Evolutionary conservation across 2,888 invertebrate genomes (phyloP).

Genomic region (Amphipyra tragopoginis): DNA sequence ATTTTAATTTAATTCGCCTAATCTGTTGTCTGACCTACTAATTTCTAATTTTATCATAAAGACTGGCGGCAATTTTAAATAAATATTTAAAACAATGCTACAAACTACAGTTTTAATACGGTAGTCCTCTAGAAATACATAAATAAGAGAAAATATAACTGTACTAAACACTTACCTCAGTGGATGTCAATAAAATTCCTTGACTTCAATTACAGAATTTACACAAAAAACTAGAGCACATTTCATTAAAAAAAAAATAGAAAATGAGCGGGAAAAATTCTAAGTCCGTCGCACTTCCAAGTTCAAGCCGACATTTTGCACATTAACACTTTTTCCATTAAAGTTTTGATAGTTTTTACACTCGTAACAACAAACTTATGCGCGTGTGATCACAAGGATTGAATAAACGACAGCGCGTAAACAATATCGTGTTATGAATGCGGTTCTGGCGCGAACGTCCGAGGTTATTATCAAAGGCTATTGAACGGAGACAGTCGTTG

Average conservation of each 20-base stretch:
- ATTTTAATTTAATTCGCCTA: too few relatives aligned
- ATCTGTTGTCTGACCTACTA: too few relatives aligned
- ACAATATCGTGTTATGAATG: constrained; percentile 71
- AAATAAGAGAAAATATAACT: too few relatives aligned
- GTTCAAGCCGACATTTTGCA: constrained; percentile 36
- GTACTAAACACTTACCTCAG: constrained; percentile 27
- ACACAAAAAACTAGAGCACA: constrained; percentile 24
- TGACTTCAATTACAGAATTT: constrained; percentile 19
- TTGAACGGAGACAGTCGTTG: constrained; percentile 64
- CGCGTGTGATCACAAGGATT: constrained; percentile 63
- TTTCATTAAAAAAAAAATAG: constrained; percentile 12
- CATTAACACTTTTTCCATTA: constrained; percentile 33
- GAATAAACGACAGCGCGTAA: constrained; percentile 73
- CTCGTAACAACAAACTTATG: constrained; percentile 28
- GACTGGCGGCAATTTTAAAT: too few relatives aligned
- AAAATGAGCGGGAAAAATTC: constrained; percentile 42
- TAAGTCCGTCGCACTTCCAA: constrained; percentile 31
- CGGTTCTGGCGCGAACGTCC: constrained; percentile 66
- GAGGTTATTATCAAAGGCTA: constrained; percentile 71
- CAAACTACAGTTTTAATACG: too few relatives aligned
- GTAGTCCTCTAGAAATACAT: too few relatives aligned
- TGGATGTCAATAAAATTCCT: constrained; percentile 28
- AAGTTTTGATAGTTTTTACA: constrained; percentile 40
- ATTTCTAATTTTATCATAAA: too few relatives aligned
- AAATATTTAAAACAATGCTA: too few relatives aligned